phyloP scores from a whole-genome alignment of 2,888 invertebrate genomes.

The Candidula unifasciata region DNA sequence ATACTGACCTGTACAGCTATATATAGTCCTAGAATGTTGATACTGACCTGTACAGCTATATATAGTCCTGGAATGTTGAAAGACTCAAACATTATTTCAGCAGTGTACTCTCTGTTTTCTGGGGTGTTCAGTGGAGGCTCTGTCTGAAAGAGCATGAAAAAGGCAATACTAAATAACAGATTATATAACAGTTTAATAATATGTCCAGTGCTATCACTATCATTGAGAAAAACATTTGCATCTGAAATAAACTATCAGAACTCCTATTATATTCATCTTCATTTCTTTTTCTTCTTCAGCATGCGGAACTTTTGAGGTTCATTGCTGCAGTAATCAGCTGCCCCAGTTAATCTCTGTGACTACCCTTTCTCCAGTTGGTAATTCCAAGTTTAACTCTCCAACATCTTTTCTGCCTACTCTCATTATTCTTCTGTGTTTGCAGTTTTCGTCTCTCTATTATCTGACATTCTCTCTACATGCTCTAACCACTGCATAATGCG shows the following conservation, averaged over 20 bases:
- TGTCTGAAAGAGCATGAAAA: constrained; percentile 80
- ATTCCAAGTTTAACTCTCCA: too few species aligned
- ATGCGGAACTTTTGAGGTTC: too few species aligned
- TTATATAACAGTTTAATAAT: background rate
- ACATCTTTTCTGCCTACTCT: too few species aligned
- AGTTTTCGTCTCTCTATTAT: too few species aligned
- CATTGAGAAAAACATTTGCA: too few species aligned
- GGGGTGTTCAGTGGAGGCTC: constrained; percentile 99
- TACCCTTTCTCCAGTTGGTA: too few species aligned
- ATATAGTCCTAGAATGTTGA: constrained; percentile 82
- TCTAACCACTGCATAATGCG: too few species aligned
- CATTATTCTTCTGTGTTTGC: too few species aligned
- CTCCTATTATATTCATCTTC: background rate
- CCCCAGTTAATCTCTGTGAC: too few species aligned
- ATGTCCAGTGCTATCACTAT: background rate
- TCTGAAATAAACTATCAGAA: background rate
- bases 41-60: constrained; percentile 92
- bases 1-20: constrained; percentile 94
- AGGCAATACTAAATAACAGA: background rate
- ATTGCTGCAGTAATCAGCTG: too few species aligned
- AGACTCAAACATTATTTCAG: constrained; percentile 99
- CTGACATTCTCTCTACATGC: too few species aligned
- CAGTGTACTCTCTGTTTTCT: constrained; percentile 89
- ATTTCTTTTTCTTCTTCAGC: background rate
- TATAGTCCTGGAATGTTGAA: constrained; percentile 99